phyloP scores from a whole-genome alignment of 2,888 invertebrate species.

The Hemistola chrysoprasaria region DNA sequence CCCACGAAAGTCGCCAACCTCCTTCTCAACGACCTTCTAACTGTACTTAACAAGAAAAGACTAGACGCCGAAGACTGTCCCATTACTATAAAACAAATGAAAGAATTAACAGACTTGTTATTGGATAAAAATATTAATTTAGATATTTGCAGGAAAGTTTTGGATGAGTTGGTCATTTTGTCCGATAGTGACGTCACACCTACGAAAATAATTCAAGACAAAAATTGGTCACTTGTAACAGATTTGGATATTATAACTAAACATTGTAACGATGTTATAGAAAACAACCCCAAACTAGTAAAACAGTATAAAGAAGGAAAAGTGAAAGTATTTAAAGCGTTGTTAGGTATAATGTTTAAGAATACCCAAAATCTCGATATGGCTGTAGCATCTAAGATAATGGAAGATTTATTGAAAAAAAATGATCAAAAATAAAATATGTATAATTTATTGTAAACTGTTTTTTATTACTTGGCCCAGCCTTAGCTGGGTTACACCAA shows the following conservation, averaged over 20 bases:
- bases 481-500: too few species aligned
- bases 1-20: constrained; percentile 85
- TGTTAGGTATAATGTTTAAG: constrained; percentile 83
- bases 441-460: constrained; percentile 3
- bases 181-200: constrained; percentile 46
- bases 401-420: constrained; percentile 84
- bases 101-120: constrained; percentile 84
- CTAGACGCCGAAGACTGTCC: constrained; percentile 80
- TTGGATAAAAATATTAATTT: constrained; percentile 84
- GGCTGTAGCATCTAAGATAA: constrained; percentile 81
- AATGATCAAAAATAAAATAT: constrained; percentile 46
- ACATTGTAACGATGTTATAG: constrained; percentile 83
- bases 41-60: constrained; percentile 85
- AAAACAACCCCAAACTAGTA: constrained; percentile 85
- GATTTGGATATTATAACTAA: constrained; percentile 82
- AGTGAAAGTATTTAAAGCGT: constrained; percentile 84
- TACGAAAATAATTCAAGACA: constrained; percentile 80
- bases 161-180: constrained; percentile 56
- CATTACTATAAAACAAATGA: constrained; percentile 77
- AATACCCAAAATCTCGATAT: constrained; percentile 85
- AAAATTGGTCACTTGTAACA: constrained; percentile 85
- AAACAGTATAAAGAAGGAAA: constrained; percentile 87
- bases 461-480: neutral
- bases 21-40: constrained; percentile 86
- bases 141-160: constrained; percentile 70